Conservation (phyloP, 2,113 vertebrate species). For the Copsychus sechellarum region DNA sequence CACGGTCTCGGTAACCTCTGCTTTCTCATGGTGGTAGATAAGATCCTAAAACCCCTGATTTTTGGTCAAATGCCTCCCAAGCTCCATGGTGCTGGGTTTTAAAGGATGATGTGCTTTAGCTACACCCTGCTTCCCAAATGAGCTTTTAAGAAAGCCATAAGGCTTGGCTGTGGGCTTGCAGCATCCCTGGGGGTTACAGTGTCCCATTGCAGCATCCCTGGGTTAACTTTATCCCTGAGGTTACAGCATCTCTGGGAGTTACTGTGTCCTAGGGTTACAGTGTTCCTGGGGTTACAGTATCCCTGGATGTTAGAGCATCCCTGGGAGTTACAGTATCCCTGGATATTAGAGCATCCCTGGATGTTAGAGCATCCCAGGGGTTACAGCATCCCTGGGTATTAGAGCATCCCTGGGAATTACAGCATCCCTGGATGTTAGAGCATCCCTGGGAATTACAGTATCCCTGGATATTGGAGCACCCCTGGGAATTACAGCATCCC, state of each 20-base stretch:
- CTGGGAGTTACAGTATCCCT: not conserved
- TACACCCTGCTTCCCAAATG: not conserved
- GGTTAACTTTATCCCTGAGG: not conserved
- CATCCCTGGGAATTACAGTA: not conserved
- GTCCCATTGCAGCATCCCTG: not conserved
- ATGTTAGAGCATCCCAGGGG: no score
- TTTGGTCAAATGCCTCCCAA: not conserved
- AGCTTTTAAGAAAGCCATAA: not conserved
- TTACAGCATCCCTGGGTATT: not conserved
- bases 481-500: no score
- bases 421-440: not conserved
- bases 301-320: not conserved
- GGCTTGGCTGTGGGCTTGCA: not conserved
- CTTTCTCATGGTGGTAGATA: not conserved
- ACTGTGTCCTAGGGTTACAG: no score
- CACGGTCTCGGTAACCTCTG: slow-evolving; percentile 86
- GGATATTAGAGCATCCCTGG: not conserved
- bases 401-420: not conserved
- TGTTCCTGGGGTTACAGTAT: no score
- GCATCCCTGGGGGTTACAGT: not conserved
- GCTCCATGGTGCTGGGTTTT: accelerated
- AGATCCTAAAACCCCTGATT: not conserved
- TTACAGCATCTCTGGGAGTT: not conserved
- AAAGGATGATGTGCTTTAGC: not conserved
- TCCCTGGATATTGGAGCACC: not conserved